Percentiles rank a stretch among this genome's conserved stretches.
Conservation (phyloP, 2,113 vertebrate genomes). For the Corythaixoides concolor region DNA sequence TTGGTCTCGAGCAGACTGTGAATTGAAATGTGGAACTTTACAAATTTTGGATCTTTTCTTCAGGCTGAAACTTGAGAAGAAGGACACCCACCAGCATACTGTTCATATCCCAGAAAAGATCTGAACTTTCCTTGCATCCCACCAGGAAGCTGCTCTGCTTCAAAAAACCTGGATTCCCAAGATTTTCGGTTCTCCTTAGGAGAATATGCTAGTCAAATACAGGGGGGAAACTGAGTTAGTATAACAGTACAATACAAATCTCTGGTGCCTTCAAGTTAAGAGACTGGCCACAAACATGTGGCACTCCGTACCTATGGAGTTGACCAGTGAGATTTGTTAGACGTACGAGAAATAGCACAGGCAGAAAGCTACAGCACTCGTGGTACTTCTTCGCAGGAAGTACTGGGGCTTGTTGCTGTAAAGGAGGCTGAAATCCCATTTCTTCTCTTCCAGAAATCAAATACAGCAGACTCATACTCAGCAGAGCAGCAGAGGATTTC, state of each 20-base stretch:
- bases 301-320: fast-evolving
- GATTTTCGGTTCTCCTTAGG: neutral
- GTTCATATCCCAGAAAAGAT: conserved; percentile 21
- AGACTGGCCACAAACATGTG: neutral
- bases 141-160: neutral
- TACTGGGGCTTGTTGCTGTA: neutral
- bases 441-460: neutral
- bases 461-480: neutral
- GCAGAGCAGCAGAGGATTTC: neutral
- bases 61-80: neutral
- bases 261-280: neutral
- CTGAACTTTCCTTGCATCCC: neutral
- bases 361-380: neutral
- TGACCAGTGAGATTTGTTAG: neutral
- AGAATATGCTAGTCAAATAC: neutral
- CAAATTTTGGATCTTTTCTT: neutral
- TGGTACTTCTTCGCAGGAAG: neutral
- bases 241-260: neutral
- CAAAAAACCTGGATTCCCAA: neutral
- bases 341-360: neutral
- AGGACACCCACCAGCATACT: neutral
- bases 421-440: neutral
- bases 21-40: neutral
- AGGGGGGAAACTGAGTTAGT: neutral
- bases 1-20: neutral